Base-by-base conservation (phyloP, 2,888 invertebrate genomes). In the Tridacna gigas region DNA sequence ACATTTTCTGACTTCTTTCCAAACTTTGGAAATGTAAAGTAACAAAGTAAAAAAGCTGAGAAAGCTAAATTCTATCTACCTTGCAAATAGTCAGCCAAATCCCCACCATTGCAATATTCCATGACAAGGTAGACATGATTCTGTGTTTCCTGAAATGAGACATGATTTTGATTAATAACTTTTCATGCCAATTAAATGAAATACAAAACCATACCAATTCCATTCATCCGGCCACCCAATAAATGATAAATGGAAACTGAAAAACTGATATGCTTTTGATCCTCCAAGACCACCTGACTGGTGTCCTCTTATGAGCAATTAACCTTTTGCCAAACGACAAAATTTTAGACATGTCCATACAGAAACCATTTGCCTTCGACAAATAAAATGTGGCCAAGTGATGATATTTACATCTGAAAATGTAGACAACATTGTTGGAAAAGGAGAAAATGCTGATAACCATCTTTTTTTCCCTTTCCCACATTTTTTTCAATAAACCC, bases 41-140 rank as follows among this genome's bases (percentile, higher is more conserved):
- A 4, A 60, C 60, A 60, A 9, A 51, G 18, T 51, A n/a, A n/a
- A n/a, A 4, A 37, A 37, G 45, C 3, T 22, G 13, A 9, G 63
- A 63, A n/a, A 63, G 25, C 20, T 9, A n/a, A 66, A 28, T 66
- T 66, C 12, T 22, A 25, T 11, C 94, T 95, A 96, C 97, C 97
- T 94, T 97, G 97, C 90, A 99, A 96, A 96, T 99, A 99, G 96
- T 99, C 99, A 26, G 99, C 99, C 95, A 99, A 96, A 95, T 99
- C 99, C 28, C 99, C 99, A 74, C 99, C 99, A 96, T 99, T 99
- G 96, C 99, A 99, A 95, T 98, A 99, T 97, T 98, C 95, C 87
- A 96, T 96, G 86, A 93, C 95, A 51, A 88, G 81, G 63, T 84
- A 87, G 13, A 87, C 99, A 96, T 98, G 97, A 92, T 97, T 97